These are phyloP conservation scores for Cataglyphis altisquamis DNA, from an alignment of 2,888 invertebrate genomes.

Conservation along the genomic window DNA sequence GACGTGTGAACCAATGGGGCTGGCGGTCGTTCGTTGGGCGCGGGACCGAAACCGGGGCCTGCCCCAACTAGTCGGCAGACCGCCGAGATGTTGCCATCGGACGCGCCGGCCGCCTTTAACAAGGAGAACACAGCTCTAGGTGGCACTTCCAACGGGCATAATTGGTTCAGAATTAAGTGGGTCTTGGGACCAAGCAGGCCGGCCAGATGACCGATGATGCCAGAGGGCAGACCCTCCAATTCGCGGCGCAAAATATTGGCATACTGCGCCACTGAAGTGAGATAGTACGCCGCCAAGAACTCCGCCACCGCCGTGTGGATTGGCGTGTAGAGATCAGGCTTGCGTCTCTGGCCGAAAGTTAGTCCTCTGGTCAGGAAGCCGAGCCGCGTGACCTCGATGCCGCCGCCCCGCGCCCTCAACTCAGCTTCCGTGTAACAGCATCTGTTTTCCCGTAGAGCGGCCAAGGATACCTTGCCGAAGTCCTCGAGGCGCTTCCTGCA, in stretches of 20 bases:
- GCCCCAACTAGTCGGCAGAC: constrained; percentile 87
- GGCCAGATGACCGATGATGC: constrained; percentile 86
- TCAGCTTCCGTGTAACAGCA: constrained; percentile 87
- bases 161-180: constrained; percentile 86
- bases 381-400: constrained; percentile 85
- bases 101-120: constrained; percentile 87
- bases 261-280: constrained; percentile 87
- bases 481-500: constrained; percentile 87
- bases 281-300: constrained; percentile 88
- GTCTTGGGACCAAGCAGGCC: constrained; percentile 87
- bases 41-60: constrained; percentile 85
- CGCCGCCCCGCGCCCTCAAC: constrained; percentile 86
- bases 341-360: constrained; percentile 86
- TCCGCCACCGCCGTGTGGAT: constrained; percentile 87
- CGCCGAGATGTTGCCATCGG: constrained; percentile 87
- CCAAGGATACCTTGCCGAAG: constrained; percentile 87
- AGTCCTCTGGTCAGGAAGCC: constrained; percentile 86
- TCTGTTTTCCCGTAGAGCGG: constrained; percentile 86
- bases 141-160: constrained; percentile 87
- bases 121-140: constrained; percentile 87
- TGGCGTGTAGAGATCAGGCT: constrained; percentile 86
- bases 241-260: constrained; percentile 87
- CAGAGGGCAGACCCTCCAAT: constrained; percentile 86
- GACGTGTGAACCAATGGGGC: constrained; percentile 86
- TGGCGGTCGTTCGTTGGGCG: constrained; percentile 82